Base-by-base conservation (phyloP, 1,140 invertebrate species). In the Monomorium pharaonis region DNA sequence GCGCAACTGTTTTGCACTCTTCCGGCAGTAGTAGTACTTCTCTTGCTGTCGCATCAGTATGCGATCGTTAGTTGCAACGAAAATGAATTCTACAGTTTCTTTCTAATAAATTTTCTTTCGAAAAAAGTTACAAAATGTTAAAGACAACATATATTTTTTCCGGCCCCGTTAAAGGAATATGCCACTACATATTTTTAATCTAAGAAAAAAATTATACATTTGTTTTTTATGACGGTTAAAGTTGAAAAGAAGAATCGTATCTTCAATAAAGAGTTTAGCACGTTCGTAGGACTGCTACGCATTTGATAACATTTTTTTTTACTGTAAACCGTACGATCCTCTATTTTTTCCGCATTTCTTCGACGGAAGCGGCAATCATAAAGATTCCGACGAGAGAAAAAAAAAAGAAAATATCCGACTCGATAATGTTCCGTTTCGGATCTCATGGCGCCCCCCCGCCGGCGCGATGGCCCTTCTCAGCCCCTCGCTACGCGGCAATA, bases 401-500 rank as follows among this genome's bases (percentile, higher is more conserved):
- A 81, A 69, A 83, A 44, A 69, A 30, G 49, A 69, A 90, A 92
- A 90, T 92, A 92, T 90, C 89, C 89, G 87, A 69, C 42, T 56
- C 49, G 86, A 91, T 87, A 90, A 92, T 91, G 89, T 84, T 70
- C 63, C 85, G 77, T 90, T 81, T 88, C 72, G 86, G 77, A 77
- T 75, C 63, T 81, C 56, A 58, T 65, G 62, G 76, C 58, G 51
- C 69, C 85, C 85, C 58, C 85, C 85, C 75, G 80, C 69, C 56
- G 75, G 72, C 21, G 42, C 37, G 74, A 60, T 77, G 84, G 77
- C 76, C 83, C 88, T 88, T 78, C 85, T 58, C 80, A 63, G 24
- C 58, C 81, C 77, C 62, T 58, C 47, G 76, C 74, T 81, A 83
- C 85, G 87, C 83, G 84, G 87, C 89, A 92, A 87, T 89, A 91